These are phyloP conservation scores for Calliopum simillimum DNA, from an alignment of 2,888 invertebrate genomes.

Conservation along the genomic window DNA sequence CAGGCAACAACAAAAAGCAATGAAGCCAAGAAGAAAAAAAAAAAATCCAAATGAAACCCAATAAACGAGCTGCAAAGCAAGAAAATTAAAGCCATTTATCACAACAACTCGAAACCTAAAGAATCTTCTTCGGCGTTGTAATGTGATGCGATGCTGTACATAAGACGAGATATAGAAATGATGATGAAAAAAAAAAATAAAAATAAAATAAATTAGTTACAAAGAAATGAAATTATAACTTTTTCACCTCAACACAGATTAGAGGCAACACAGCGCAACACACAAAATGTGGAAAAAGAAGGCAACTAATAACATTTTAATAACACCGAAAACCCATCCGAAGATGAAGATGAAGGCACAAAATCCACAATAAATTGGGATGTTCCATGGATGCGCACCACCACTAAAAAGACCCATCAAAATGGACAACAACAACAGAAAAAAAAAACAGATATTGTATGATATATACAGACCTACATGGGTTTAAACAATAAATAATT, in stretches of 20 bases:
- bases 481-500: constrained; percentile 11
- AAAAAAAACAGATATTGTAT: neutral
- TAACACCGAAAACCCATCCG: constrained; percentile 53
- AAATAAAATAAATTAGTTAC: constrained; percentile 20
- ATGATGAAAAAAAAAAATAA: neutral
- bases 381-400: too few species aligned
- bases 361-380: too few species aligned
- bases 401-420: too few species aligned
- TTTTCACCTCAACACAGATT: constrained; percentile 27
- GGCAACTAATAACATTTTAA: constrained; percentile 61
- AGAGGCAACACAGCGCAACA: constrained; percentile 52
- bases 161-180: too few species aligned
- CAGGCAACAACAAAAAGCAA: neutral
- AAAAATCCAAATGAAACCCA: neutral
- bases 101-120: constrained; percentile 4
- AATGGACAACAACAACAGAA: too few species aligned
- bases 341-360: neutral
- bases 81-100: constrained; percentile 18
- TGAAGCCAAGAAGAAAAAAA: neutral
- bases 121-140: neutral
- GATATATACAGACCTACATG: neutral
- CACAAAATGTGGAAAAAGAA: constrained; percentile 40
- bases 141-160: too few species aligned
- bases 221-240: constrained; percentile 31
- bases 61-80: constrained; percentile 5